phyloP scores from a whole-genome alignment of 2,113 vertebrate species.

The Triplophysa rosa region DNA sequence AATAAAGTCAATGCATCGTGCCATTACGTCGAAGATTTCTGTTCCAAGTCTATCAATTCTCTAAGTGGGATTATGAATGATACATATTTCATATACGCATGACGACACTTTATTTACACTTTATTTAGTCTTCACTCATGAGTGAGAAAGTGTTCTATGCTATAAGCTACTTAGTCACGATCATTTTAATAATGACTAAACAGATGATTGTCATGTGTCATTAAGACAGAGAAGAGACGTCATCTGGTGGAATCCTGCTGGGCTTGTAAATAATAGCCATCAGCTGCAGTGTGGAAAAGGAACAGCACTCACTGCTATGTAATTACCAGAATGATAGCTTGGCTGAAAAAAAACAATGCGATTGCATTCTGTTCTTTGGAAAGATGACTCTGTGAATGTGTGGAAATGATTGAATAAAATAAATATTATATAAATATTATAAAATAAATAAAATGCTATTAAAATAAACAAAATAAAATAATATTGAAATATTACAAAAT shows the following conservation, averaged over 20 bases:
- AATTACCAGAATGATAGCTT: slow-evolving; percentile 43
- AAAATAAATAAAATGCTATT: too few species aligned
- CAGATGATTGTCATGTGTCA: slow-evolving; percentile 21
- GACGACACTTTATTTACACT: not conserved
- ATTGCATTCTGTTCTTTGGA: slow-evolving; percentile 9
- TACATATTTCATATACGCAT: slow-evolving; percentile 3
- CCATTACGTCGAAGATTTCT: slow-evolving; percentile 23
- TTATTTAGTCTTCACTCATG: slow-evolving; percentile 33
- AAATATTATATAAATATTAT: too few species aligned
- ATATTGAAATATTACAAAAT: too few species aligned
- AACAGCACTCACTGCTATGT: slow-evolving; percentile 17
- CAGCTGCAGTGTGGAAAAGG: slow-evolving; percentile 45
- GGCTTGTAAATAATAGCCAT: slow-evolving; percentile 49
- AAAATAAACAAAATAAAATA: too few species aligned
- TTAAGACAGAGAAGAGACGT: slow-evolving; percentile 21
- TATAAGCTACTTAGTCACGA: slow-evolving; percentile 5
- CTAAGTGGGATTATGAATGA: slow-evolving; percentile 18
- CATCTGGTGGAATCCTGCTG: slow-evolving; percentile 42
- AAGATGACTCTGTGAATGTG: not conserved
- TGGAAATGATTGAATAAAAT: not conserved
- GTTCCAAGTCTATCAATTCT: slow-evolving; percentile 19
- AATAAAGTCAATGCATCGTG: slow-evolving; percentile 31
- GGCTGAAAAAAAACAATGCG: slow-evolving; percentile 22
- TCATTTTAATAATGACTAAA: slow-evolving; percentile 29
- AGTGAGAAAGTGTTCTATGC: slow-evolving; percentile 33